A percentile compares a stretch with the other conserved stretches of the same genome.
Conservation (phyloP, 2,113 vertebrate species). For the Sminthopsis crassicaudata region DNA sequence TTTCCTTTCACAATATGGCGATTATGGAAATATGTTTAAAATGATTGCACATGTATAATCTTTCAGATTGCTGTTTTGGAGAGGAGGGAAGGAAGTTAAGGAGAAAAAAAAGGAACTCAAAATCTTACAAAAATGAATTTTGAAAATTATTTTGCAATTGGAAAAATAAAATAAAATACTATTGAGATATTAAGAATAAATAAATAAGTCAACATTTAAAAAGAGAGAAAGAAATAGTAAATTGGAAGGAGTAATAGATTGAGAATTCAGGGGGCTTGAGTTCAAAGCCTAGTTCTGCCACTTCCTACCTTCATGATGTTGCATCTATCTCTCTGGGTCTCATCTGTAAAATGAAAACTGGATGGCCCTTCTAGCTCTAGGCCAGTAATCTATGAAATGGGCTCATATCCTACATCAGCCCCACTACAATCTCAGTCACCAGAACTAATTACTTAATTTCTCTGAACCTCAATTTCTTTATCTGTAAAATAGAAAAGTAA, state of each 20-base stretch:
- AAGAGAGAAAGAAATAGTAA: background rate
- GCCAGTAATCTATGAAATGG: background rate
- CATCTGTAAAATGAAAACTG: background rate
- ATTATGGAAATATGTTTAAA: no score
- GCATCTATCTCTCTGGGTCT: background rate
- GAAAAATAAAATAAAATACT: no score
- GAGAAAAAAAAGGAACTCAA: no score
- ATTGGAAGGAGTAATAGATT: background rate
- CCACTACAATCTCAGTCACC: background rate
- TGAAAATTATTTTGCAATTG: no score
- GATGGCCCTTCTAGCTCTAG: background rate
- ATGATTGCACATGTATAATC: no score
- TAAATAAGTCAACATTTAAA: no score
- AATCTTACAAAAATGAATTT: no score
- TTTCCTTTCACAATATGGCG: no score
- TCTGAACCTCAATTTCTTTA: background rate
- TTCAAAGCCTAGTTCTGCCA: background rate
- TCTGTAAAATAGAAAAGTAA: background rate
- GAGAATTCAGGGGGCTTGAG: background rate
- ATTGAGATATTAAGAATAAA: no score
- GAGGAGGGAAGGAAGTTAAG: no score
- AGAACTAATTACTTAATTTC: background rate
- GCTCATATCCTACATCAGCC: background rate
- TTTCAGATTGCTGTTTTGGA: no score
- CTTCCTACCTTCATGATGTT: background rate